Conservation (phyloP, 1,140 invertebrate species). For the Ruditapes philippinarum region DNA sequence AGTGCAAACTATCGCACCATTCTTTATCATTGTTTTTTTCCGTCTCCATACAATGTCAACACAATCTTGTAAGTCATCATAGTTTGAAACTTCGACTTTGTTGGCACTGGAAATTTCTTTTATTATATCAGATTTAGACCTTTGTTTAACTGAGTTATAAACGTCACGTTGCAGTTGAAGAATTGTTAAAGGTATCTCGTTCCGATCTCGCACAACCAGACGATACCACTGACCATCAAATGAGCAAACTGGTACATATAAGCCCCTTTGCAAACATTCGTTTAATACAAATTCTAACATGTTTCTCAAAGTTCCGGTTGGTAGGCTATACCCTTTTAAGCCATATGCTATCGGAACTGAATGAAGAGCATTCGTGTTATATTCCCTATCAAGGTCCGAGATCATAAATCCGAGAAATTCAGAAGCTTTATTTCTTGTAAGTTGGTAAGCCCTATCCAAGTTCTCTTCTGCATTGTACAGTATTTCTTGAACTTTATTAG, state of each 20-base stretch:
- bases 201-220: neutral
- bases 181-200: conserved; percentile 39
- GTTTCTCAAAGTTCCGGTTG: neutral
- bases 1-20: too few relatives aligned
- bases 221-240: conserved; percentile 67
- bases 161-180: conserved; percentile 63
- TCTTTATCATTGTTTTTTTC: too few relatives aligned
- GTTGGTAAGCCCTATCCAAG: conserved; percentile 24
- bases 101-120: neutral
- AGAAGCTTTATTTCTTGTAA: conserved; percentile 13
- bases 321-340: conserved; percentile 50
- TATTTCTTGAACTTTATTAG: too few relatives aligned
- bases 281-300: conserved; percentile 13
- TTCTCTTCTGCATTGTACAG: neutral
- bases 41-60: too few relatives aligned
- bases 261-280: conserved; percentile 26
- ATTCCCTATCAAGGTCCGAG: conserved; percentile 41
- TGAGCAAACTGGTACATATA: conserved; percentile 43
- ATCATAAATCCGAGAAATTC: conserved; percentile 63
- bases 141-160: neutral
- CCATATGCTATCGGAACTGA: conserved; percentile 43
- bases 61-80: too few relatives aligned
- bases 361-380: neutral
- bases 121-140: neutral
- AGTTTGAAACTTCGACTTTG: neutral